Percentiles rank a stretch among this genome's conserved stretches.
These are phyloP conservation scores for Chlamydotis undulata DNA, from an alignment of 2,113 vertebrate species.

Conservation along the genomic window DNA sequence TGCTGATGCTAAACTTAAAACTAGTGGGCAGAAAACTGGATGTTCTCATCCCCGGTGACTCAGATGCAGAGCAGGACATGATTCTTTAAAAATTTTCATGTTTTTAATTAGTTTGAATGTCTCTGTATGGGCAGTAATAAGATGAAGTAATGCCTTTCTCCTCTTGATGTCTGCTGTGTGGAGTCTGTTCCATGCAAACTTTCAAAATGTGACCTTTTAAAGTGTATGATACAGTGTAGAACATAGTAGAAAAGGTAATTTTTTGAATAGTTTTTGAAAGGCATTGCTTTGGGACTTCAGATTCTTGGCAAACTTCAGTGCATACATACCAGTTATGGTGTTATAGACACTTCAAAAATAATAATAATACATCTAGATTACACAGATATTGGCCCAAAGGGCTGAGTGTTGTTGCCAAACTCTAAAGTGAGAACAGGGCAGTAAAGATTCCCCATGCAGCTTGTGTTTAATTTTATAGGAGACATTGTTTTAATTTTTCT, in stretches of 20 bases:
- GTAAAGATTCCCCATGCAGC: background rate
- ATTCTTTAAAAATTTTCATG: background rate
- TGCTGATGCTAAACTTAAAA: conserved; percentile 18
- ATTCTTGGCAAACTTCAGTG: background rate
- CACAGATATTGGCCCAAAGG: conserved; percentile 6
- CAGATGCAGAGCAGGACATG: conserved; percentile 10
- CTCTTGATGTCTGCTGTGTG: background rate
- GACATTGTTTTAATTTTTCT: conserved; percentile 61
- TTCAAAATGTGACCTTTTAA: background rate
- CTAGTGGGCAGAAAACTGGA: background rate
- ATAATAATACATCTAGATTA: conserved; percentile 39
- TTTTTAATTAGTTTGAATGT: conserved; percentile 1
- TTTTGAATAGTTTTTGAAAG: background rate
- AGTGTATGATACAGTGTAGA: background rate
- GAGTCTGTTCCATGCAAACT: background rate
- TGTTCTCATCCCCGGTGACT: conserved; percentile 4
- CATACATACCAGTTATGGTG: background rate
- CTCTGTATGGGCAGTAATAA: background rate
- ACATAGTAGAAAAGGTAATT: background rate
- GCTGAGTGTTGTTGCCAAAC: background rate
- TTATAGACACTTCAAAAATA: conserved; percentile 8
- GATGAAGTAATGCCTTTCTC: background rate
- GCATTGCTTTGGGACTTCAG: background rate
- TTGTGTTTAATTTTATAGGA: conserved; percentile 51
- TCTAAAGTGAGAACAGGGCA: background rate